These are phyloP conservation scores for Paratilapia polleni DNA, from an alignment of 2,113 vertebrate genomes.

Conservation along the genomic window DNA sequence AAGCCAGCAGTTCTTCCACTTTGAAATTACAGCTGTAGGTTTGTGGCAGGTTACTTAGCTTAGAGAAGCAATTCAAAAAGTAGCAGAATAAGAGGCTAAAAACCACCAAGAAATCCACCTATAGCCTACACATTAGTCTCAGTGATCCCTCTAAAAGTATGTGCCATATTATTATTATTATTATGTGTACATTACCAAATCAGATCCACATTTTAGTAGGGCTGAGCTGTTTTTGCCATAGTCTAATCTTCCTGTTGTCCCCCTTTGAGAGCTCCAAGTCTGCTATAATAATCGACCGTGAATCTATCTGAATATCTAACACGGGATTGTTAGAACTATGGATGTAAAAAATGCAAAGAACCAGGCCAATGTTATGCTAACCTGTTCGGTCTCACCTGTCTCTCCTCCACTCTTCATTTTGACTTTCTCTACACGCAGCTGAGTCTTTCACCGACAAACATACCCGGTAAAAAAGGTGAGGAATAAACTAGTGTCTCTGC, in stretches of 20 bases:
- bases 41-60: conserved; percentile 54
- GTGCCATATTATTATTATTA: not conserved
- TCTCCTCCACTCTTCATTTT: not conserved
- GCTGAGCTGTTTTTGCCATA: not conserved
- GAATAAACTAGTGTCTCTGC: not conserved
- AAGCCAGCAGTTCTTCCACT: conserved; percentile 17
- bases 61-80: not conserved
- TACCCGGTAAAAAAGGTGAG: not conserved
- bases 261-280: not conserved
- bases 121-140: not conserved
- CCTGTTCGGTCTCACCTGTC: no score
- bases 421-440: no score
- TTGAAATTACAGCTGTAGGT: conserved; percentile 47
- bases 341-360: no score
- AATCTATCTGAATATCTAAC: not conserved
- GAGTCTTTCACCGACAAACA: not conserved
- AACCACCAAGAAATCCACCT: not conserved
- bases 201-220: not conserved
- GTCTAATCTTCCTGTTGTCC: not conserved
- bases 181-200: not conserved
- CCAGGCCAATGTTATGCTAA: no score
- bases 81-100: not conserved
- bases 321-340: not conserved
- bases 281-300: not conserved
- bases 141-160: not conserved